Evolutionary conservation across 2,888 invertebrate genomes (phyloP), one percentile per base, ranked within the genome.

Genomic region (Phalera bucephala): DNA sequence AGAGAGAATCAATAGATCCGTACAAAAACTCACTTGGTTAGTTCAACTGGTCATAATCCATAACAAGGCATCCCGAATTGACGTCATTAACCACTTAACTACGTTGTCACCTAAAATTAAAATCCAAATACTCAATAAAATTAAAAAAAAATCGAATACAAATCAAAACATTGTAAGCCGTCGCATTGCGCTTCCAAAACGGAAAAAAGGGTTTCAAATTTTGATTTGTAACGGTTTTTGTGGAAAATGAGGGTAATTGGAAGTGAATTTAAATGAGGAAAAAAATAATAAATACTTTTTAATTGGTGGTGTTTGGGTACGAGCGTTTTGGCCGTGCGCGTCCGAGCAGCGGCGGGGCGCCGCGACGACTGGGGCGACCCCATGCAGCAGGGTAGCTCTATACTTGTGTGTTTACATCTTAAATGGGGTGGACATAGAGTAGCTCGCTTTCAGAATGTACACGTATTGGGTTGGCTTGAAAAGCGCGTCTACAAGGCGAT

Each of bases 341-440:
- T 61, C 67, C 68, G 71, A 51, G 40, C 53, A 36, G 77, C 84
- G 82, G 80, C 81, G 57, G 45, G 48, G 44, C 58, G 81, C 85
- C 86, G 87, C 80, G 71, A 52, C 65, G 69, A 87, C 87, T 87
- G 80, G 56, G 40, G 60, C 59, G 53, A 70, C 73, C 75, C 44
- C 54, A 40, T 49, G 52, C 57, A 58, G 64, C 55, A 61, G 53
- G 58, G 60, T 60, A 63, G 63, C 59, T 58, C 67, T 84, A 85
- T 86, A 86, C 80, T 79, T 86, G 73, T 81, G 68, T 83, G 84
- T 87, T 85, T 86, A 84, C 86, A 81, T 84, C 86, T 84, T 82
- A 80, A 84, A 84, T 81, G 83, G 79, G 82, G 55, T 80, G 72
- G 53, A 68, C 59, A 63, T 55, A 84, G 86, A 72, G 72, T 73